Evolutionary conservation across 2,797 vertebrate genomes (phyloP).

Genomic region (Thunnus albacares): DNA sequence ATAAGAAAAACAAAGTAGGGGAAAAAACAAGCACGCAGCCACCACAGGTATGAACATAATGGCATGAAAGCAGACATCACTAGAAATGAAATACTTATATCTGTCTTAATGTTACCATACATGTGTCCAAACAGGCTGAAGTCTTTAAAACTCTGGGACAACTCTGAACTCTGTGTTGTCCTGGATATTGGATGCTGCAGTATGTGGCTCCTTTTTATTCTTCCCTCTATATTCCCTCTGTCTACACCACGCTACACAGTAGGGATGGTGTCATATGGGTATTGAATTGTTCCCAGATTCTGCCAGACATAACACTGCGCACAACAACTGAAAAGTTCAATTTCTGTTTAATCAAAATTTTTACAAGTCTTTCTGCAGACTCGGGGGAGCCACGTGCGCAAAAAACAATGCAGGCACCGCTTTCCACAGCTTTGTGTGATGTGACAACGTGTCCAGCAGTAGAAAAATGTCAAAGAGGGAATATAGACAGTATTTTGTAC

Average conservation of each 20-base stretch:
- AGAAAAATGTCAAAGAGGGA: conserved; percentile 57
- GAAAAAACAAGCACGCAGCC: neutral
- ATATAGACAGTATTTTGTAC: conserved; percentile 44
- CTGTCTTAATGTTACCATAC: conserved; percentile 6
- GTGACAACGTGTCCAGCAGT: conserved; percentile 51
- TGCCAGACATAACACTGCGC: conserved; percentile 56
- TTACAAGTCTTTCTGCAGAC: conserved; percentile 49
- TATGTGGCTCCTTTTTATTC: conserved; percentile 57
- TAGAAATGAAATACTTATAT: conserved; percentile 21
- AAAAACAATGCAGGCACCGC: conserved; percentile 46
- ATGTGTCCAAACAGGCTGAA: conserved; percentile 20
- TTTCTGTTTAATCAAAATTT: conserved; percentile 71
- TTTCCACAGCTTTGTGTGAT: conserved; percentile 49
- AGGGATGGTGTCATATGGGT: conserved; percentile 65
- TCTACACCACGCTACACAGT: conserved; percentile 57
- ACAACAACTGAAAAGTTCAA: conserved; percentile 53
- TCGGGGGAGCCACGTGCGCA: conserved; percentile 40
- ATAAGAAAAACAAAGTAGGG: conserved; percentile 32
- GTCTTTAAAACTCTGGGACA: conserved; percentile 40
- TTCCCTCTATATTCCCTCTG: conserved; percentile 49
- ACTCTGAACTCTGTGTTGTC: conserved; percentile 50
- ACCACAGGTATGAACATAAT: conserved; percentile 4
- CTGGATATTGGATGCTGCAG: conserved; percentile 44
- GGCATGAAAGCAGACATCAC: conserved; percentile 2
- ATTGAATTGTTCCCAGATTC: conserved; percentile 66